Conservation (phyloP, 2,113 vertebrate genomes). For the Papio anubis region DNA sequence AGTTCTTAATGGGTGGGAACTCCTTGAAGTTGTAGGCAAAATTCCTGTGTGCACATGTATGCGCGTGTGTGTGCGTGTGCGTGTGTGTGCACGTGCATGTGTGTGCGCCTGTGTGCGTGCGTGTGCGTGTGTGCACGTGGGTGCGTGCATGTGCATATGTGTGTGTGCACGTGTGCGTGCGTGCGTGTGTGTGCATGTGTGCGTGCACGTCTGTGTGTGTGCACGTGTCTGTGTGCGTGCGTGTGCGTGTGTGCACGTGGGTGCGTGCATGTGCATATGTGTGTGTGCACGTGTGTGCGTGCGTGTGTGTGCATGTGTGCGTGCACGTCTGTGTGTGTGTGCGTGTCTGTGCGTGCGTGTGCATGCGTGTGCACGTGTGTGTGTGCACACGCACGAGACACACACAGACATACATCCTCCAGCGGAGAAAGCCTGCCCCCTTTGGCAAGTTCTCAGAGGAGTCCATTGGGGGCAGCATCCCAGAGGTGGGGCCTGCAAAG, state of each 20-base stretch:
- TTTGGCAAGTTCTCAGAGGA: neutral
- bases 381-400: neutral
- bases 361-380: too few species aligned
- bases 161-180: too few species aligned
- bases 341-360: rapidly evolving
- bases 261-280: too few species aligned
- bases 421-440: neutral
- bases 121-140: rapidly evolving
- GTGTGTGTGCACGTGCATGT: rapidly evolving
- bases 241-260: too few species aligned
- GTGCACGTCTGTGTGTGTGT: too few species aligned
- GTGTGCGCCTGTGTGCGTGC: rapidly evolving
- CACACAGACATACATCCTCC: rapidly evolving
- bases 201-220: too few species aligned
- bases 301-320: too few species aligned
- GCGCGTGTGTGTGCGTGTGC: too few species aligned
- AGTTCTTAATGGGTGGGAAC: neutral
- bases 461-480: rapidly evolving
- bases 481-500: neutral
- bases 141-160: rapidly evolving
- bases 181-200: rapidly evolving
- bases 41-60: rapidly evolving
- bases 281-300: rapidly evolving
- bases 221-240: rapidly evolving
- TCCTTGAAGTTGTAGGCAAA: neutral